A percentile compares a stretch with the other conserved stretches of the same genome.
Conservation (phyloP, 2,888 invertebrate species). For the Arctia plantaginis region DNA sequence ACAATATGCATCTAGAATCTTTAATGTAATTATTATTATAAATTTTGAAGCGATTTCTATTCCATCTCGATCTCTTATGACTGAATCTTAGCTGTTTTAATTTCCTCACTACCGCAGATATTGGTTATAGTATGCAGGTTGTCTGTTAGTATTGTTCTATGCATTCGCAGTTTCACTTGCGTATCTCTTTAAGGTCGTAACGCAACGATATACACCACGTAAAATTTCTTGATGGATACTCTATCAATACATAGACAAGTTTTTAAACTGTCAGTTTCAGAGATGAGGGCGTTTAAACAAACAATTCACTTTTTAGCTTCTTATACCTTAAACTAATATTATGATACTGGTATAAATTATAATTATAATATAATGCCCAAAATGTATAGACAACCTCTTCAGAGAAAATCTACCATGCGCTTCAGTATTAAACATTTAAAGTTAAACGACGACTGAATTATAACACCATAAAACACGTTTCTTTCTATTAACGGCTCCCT, state of each 20-base stretch:
- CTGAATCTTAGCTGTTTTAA: too few relatives aligned
- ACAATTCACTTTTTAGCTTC: not conserved
- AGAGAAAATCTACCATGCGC: not conserved
- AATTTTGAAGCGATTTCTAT: not conserved
- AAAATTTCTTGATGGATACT: not conserved
- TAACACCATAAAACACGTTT: constrained; percentile 13
- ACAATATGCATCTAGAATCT: not conserved
- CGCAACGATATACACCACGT: not conserved
- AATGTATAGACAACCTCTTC: not conserved
- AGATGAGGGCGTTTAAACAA: not conserved
- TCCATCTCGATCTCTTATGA: not conserved
- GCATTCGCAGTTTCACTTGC: not conserved
- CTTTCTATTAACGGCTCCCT: constrained; percentile 16
- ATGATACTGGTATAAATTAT: not conserved
- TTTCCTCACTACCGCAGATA: too few relatives aligned
- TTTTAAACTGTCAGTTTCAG: not conserved
- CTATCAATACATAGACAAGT: not conserved
- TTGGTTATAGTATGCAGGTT: not conserved
- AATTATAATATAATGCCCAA: not conserved
- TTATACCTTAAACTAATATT: not conserved
- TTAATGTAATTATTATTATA: too few relatives aligned
- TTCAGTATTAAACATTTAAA: not conserved
- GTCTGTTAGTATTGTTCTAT: not conserved
- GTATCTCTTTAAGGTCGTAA: not conserved
- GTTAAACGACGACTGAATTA: constrained; percentile 8